These are phyloP conservation scores for Crotophaga sulcirostris DNA, from an alignment of 2,113 vertebrate genomes.

Conservation along the genomic window DNA sequence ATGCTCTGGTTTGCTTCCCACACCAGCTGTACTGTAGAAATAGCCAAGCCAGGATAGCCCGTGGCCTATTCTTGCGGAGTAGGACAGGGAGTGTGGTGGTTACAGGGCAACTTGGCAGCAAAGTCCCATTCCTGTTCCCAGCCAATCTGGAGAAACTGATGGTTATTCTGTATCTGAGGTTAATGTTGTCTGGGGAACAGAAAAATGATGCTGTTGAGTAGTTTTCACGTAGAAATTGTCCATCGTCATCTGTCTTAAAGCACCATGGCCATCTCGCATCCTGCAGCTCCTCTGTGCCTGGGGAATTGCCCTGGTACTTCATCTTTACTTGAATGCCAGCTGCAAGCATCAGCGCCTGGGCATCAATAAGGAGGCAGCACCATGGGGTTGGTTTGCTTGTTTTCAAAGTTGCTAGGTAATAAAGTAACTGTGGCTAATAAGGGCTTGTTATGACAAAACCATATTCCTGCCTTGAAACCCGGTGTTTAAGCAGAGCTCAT, in stretches of 20 bases:
- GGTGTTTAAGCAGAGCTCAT: not conserved
- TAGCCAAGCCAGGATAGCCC: not conserved
- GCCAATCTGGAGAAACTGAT: not conserved
- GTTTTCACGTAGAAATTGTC: not conserved
- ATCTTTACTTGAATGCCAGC: not conserved
- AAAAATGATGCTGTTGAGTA: not conserved
- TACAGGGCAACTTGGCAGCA: not conserved
- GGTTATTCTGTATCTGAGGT: not conserved
- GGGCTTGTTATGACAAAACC: not conserved
- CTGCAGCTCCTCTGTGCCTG: not conserved
- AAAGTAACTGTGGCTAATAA: not conserved
- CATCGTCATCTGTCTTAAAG: not conserved
- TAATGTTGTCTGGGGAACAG: not conserved
- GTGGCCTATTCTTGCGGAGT: not conserved
- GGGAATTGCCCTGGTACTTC: rapidly evolving
- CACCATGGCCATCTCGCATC: not conserved
- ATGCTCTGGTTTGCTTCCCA: not conserved
- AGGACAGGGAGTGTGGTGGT: not conserved
- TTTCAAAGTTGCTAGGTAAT: not conserved
- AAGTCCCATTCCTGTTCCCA: not conserved
- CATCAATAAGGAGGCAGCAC: not conserved
- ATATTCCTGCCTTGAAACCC: not conserved
- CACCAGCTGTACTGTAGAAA: not conserved
- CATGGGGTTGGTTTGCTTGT: not conserved
- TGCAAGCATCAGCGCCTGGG: rapidly evolving